These are phyloP conservation scores for Drosophila teissieri DNA, from an alignment of 1,140 invertebrate genomes.

Conservation along the genomic window DNA sequence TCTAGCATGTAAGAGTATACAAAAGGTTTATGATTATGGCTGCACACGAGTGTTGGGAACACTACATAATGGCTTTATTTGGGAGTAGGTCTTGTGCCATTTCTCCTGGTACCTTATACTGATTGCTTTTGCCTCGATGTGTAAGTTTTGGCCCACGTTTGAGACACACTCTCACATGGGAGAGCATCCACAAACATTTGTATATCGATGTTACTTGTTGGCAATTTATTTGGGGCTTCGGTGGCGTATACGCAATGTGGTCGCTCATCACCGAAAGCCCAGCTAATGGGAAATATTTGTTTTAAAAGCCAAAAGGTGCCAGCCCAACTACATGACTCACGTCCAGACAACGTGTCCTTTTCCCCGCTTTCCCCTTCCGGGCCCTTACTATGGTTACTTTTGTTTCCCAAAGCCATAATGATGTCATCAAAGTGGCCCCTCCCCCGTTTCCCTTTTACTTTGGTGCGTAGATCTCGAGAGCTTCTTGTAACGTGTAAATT, in stretches of 20 bases:
- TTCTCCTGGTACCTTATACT: slow-evolving; percentile 11
- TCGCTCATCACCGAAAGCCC: slow-evolving; percentile 44
- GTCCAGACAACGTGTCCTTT: slow-evolving; percentile 21
- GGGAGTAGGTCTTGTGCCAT: slow-evolving; percentile 11
- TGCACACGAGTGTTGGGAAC: slow-evolving; percentile 20
- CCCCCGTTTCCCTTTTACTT: not conserved
- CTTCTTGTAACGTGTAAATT: slow-evolving; percentile 72
- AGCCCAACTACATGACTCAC: slow-evolving; percentile 58
- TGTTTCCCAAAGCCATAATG: slow-evolving; percentile 78
- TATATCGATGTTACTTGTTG: slow-evolving; percentile 30
- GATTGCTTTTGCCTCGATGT: slow-evolving; percentile 47
- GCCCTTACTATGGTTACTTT: slow-evolving; percentile 68
- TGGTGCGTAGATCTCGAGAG: slow-evolving; percentile 51
- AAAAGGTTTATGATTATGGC: slow-evolving; percentile 32
- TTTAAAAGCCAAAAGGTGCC: slow-evolving; percentile 76
- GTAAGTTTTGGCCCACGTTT: slow-evolving; percentile 26
- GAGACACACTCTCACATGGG: not conserved
- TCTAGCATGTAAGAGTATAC: not conserved
- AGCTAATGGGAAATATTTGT: slow-evolving; percentile 81
- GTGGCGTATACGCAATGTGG: slow-evolving; percentile 74
- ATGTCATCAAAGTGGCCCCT: slow-evolving; percentile 68
- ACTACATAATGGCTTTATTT: slow-evolving; percentile 31
- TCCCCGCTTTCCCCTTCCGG: not conserved
- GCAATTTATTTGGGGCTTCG: slow-evolving; percentile 50
- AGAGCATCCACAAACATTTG: slow-evolving; percentile 24